Evolutionary conservation across 2,113 vertebrate species (phyloP).

Genomic region (Ciconia boyciana): DNA sequence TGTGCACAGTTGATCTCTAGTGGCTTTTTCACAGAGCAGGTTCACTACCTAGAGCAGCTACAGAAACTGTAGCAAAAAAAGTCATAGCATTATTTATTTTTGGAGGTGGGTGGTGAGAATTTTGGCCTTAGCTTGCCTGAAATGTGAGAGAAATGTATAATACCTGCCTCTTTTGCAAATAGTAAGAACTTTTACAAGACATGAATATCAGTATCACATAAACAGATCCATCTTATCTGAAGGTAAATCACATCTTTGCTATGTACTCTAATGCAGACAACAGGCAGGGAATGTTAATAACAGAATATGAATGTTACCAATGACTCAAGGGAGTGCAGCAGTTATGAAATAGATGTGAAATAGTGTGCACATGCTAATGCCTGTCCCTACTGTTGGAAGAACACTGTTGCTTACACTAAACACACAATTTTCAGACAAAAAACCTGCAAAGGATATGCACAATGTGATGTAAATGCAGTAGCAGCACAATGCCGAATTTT

Average conservation of each 20-base stretch:
- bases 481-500: background rate
- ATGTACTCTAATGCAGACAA: background rate
- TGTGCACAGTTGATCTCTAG: background rate
- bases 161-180: background rate
- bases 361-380: background rate
- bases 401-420: background rate
- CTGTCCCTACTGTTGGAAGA: background rate
- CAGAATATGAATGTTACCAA: background rate
- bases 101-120: background rate
- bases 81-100: background rate
- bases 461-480: background rate
- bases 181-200: background rate
- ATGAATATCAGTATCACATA: background rate
- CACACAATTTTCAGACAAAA: background rate
- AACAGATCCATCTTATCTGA: background rate
- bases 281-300: background rate
- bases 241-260: background rate
- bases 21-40: background rate
- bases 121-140: background rate
- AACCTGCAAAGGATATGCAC: rapidly evolving
- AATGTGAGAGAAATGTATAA: background rate
- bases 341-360: background rate
- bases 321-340: background rate
- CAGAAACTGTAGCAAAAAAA: background rate
- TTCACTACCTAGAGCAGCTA: background rate